Evolutionary conservation across 2,888 invertebrate genomes (phyloP).

Genomic region (Drosophila tripunctata): DNA sequence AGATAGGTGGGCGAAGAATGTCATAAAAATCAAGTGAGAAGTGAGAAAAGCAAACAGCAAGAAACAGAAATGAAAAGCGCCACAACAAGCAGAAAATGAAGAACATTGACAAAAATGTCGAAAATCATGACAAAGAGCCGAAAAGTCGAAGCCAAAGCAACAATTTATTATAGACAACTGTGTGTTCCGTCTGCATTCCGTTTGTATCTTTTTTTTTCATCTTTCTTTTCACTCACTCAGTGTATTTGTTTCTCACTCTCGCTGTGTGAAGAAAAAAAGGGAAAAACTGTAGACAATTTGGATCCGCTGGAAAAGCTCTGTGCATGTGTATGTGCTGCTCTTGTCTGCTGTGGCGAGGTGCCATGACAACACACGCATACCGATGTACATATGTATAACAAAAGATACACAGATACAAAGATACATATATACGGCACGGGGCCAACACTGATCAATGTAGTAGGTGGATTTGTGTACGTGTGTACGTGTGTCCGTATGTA

Average conservation of each 20-base stretch:
- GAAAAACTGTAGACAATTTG: conserved; percentile 52
- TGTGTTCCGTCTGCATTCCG: conserved; percentile 52
- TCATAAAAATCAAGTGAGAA: conserved; percentile 61
- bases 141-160: conserved; percentile 11
- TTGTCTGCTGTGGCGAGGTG: conserved; percentile 18
- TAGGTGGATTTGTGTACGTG: no score
- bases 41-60: neutral
- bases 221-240: neutral
- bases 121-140: conserved; percentile 62
- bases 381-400: neutral
- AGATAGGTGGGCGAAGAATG: conserved; percentile 58
- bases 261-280: neutral
- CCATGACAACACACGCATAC: conserved; percentile 47
- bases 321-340: conserved; percentile 5
- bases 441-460: conserved; percentile 60
- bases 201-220: conserved; percentile 26
- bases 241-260: neutral
- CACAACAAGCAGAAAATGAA: conserved; percentile 7
- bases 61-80: conserved; percentile 20
- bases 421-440: conserved; percentile 18
- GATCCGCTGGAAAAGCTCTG: conserved; percentile 58
- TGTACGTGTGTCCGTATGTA: conserved; percentile 18
- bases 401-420: conserved; percentile 13
- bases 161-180: conserved; percentile 76
- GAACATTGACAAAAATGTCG: conserved; percentile 49